Percentiles rank a stretch among this genome's conserved stretches.
phyloP scores from a whole-genome alignment of 1,140 invertebrate genomes.

The Goniozus legneri region DNA sequence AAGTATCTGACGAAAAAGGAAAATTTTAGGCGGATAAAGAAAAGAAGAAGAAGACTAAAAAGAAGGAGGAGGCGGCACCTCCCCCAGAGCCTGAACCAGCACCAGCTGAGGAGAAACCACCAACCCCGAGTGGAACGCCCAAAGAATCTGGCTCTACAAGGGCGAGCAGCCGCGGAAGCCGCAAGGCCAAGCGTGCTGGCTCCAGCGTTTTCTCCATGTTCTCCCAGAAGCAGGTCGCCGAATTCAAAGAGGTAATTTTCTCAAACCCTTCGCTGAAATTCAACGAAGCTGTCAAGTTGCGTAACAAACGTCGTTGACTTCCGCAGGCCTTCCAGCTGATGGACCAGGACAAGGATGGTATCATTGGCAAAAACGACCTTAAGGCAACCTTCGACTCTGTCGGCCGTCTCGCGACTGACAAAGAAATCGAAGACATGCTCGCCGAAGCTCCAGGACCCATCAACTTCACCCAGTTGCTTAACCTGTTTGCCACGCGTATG shows the following conservation, averaged over 20 bases:
- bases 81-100: constrained; percentile 50
- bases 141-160: constrained; percentile 65
- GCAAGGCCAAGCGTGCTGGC: constrained; percentile 76
- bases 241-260: constrained; percentile 85
- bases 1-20: too few species aligned
- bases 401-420: constrained; percentile 84
- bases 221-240: constrained; percentile 89
- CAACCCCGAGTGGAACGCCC: constrained; percentile 45
- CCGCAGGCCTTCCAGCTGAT: constrained; percentile 92
- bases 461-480: constrained; percentile 93
- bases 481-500: constrained; percentile 88
- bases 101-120: constrained; percentile 47
- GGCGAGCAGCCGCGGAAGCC: constrained; percentile 76
- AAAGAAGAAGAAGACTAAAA: constrained; percentile 62
- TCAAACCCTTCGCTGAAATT: not conserved
- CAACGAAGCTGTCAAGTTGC: not conserved
- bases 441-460: constrained; percentile 86
- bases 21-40: constrained; percentile 63
- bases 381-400: constrained; percentile 93
- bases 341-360: constrained; percentile 97
- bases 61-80: constrained; percentile 53
- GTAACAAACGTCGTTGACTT: not conserved
- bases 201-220: constrained; percentile 96
- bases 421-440: constrained; percentile 89
- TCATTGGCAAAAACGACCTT: constrained; percentile 94